Percentiles rank a stretch among this genome's conserved stretches.
phyloP scores from a whole-genome alignment of 2,888 invertebrate genomes.

The Ischnura elegans region DNA sequence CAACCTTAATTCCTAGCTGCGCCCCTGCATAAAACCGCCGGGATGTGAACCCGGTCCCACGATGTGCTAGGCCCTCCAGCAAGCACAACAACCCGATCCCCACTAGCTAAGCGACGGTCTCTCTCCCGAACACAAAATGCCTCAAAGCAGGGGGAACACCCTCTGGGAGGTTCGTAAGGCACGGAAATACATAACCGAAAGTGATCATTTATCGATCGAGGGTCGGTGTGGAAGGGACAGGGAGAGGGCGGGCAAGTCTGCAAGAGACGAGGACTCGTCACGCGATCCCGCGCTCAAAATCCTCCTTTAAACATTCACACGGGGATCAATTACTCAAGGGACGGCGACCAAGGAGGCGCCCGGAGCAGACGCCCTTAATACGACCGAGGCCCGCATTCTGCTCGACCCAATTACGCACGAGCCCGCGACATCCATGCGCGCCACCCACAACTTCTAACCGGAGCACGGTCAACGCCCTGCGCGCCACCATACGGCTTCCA shows the following conservation, averaged over 20 bases:
- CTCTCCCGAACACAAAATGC: background rate
- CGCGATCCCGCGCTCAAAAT: constrained; percentile 6
- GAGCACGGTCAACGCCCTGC: background rate
- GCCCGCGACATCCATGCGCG: background rate
- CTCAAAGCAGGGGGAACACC: background rate
- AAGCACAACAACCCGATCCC: too few species aligned
- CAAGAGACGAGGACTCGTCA: background rate
- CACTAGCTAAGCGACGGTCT: too few species aligned
- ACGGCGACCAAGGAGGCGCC: background rate
- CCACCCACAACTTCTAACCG: background rate
- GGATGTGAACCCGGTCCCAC: too few species aligned
- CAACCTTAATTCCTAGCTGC: too few species aligned
- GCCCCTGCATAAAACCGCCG: too few species aligned
- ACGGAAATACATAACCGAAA: background rate
- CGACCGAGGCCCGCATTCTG: background rate
- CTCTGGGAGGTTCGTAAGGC: background rate
- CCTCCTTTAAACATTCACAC: background rate
- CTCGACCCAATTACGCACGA: background rate
- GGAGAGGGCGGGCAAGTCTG: background rate
- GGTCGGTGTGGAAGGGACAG: background rate
- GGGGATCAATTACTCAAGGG: background rate
- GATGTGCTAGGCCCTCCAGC: too few species aligned
- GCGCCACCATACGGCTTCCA: background rate
- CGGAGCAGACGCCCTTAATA: background rate
- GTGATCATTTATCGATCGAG: background rate